phyloP scores from a whole-genome alignment of 1,140 invertebrate species.

The Schlechtendalia chinensis region DNA sequence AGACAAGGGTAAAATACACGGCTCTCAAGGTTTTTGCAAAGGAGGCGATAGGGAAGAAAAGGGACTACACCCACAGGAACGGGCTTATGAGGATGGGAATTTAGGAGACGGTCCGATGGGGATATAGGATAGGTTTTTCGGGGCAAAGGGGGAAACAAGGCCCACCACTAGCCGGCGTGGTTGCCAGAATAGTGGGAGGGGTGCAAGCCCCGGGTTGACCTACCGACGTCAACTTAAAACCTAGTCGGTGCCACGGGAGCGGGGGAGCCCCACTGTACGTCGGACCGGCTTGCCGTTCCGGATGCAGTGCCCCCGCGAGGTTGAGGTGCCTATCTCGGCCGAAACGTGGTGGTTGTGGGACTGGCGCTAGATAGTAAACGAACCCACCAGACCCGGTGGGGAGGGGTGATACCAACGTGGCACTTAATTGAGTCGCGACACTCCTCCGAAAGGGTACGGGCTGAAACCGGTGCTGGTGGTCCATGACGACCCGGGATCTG shows the following conservation, averaged over 20 bases:
- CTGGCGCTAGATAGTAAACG: not conserved
- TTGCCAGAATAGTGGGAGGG: not conserved
- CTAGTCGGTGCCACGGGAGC: not conserved
- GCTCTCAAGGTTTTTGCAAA: too few species aligned
- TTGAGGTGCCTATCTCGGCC: not conserved
- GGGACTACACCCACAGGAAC: too few species aligned
- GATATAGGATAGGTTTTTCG: too few species aligned
- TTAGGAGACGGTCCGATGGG: too few species aligned
- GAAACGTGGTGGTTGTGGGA: constrained; percentile 1
- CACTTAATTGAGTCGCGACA: too few species aligned
- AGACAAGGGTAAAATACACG: too few species aligned
- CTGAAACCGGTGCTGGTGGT: too few species aligned
- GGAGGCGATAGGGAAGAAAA: too few species aligned
- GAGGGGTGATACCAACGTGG: too few species aligned
- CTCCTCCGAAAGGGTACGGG: not conserved
- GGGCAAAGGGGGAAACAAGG: too few species aligned
- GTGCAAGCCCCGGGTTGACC: not conserved
- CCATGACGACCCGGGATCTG: too few species aligned
- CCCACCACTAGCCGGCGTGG: constrained; percentile 1
- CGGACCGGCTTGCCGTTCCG: not conserved
- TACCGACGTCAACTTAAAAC: not conserved
- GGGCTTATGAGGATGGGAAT: too few species aligned
- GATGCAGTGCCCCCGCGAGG: not conserved
- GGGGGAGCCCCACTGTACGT: not conserved
- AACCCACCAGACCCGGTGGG: not conserved